These are phyloP conservation scores for Fulica atra DNA, from an alignment of 2,113 vertebrate species.

Conservation along the genomic window DNA sequence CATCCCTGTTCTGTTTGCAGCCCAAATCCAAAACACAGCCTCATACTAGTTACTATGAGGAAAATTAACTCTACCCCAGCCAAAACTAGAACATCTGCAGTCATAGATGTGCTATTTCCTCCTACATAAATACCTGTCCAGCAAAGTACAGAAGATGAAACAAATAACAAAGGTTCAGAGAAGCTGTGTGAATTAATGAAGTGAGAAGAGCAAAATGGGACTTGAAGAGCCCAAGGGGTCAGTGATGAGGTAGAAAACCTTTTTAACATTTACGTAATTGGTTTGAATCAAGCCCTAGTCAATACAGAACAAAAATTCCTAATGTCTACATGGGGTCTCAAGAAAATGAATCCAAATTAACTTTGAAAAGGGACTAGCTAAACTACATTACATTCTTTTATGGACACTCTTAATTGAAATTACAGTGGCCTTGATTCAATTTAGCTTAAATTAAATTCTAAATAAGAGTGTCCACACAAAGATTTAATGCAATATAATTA, in stretches of 20 bases:
- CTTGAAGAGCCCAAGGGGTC: background rate
- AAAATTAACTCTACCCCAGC: no score
- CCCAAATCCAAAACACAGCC: no score
- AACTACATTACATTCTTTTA: slow-evolving; percentile 43
- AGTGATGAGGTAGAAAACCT: slow-evolving; percentile 7
- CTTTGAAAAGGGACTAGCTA: slow-evolving; percentile 37
- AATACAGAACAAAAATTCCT: slow-evolving; percentile 35
- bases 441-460: slow-evolving; percentile 50
- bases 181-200: slow-evolving; percentile 1
- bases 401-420: slow-evolving; percentile 57
- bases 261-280: slow-evolving; percentile 27
- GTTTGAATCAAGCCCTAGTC: slow-evolving; percentile 4
- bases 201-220: background rate
- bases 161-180: background rate
- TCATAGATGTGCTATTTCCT: background rate
- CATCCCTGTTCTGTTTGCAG: no score
- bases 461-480: slow-evolving; percentile 38
- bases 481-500: slow-evolving; percentile 49
- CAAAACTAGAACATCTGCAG: no score
- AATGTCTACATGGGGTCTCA: background rate
- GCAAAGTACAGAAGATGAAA: background rate
- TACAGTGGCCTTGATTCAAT: slow-evolving; percentile 58
- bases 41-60: no score
- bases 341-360: slow-evolving; percentile 50
- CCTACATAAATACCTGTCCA: background rate